phyloP scores from a whole-genome alignment of 1,140 invertebrate genomes.

The Latrodectus geometricus region DNA sequence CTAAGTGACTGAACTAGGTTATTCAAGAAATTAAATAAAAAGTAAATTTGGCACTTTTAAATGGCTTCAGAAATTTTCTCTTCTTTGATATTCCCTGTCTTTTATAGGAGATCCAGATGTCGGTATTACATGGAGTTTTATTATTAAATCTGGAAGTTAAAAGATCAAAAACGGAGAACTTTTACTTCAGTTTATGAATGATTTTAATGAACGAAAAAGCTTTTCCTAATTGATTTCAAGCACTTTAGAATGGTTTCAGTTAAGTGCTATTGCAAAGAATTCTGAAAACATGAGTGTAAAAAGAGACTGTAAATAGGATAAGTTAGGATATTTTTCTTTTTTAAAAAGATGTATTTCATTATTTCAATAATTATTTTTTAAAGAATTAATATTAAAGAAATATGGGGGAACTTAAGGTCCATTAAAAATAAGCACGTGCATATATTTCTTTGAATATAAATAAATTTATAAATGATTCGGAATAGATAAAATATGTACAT shows the following conservation, averaged over 20 bases:
- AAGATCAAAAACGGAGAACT: slow-evolving; percentile 24
- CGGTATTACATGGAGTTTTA: slow-evolving; percentile 31
- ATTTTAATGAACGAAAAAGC: slow-evolving; percentile 36
- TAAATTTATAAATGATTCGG: no score
- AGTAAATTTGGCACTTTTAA: slow-evolving; percentile 41
- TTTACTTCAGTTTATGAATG: slow-evolving; percentile 38
- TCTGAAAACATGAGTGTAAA: not conserved
- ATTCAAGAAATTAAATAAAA: slow-evolving; percentile 37
- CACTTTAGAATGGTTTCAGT: slow-evolving; percentile 17
- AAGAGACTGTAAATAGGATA: slow-evolving; percentile 16
- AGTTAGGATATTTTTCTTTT: slow-evolving; percentile 10
- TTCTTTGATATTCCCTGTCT: slow-evolving; percentile 27
- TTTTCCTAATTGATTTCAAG: slow-evolving; percentile 53
- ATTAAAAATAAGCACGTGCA: no score
- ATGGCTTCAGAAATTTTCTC: slow-evolving; percentile 12
- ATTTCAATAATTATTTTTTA: no score
- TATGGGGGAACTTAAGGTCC: no score
- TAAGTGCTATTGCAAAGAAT: slow-evolving; percentile 1
- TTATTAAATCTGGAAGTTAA: slow-evolving; percentile 55
- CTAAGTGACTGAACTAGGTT: slow-evolving; percentile 34
- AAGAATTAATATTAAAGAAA: no score
- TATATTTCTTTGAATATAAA: no score
- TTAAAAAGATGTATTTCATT: not conserved
- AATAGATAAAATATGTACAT: no score
- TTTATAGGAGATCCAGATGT: slow-evolving; percentile 39